Percentiles rank a stretch among this genome's conserved stretches.
Evolutionary conservation across 2,888 invertebrate genomes (phyloP).

Genomic region (Sminthurides aquaticus): DNA sequence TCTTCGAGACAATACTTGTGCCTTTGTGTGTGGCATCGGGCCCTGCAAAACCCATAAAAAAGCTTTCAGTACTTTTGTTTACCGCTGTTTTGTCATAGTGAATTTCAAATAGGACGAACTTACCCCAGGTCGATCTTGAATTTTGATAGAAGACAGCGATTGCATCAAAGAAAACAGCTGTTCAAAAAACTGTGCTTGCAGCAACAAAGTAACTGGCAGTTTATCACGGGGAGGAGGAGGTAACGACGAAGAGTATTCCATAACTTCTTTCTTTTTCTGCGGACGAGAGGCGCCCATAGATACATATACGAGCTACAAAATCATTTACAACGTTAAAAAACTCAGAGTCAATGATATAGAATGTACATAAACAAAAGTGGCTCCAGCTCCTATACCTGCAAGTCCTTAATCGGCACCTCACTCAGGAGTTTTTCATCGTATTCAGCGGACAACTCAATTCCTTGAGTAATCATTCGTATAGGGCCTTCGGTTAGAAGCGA

Average conservation of each 20-base stretch:
- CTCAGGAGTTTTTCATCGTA: conserved; percentile 83
- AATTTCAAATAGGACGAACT: conserved; percentile 43
- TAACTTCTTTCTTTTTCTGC: conserved; percentile 57
- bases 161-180: conserved; percentile 85
- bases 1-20: conserved; percentile 77
- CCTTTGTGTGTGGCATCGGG: conserved; percentile 71
- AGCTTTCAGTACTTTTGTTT: no score
- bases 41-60: conserved; percentile 51
- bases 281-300: conserved; percentile 70
- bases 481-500: conserved; percentile 69
- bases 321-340: no score
- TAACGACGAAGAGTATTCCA: conserved; percentile 76
- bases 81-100: no score
- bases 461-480: conserved; percentile 78
- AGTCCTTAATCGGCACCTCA: conserved; percentile 90
- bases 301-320: conserved; percentile 70
- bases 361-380: no score
- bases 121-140: conserved; percentile 63
- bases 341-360: not conserved
- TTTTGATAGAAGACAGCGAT: conserved; percentile 77
- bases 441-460: conserved; percentile 85
- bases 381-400: no score
- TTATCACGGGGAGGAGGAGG: conserved; percentile 79
- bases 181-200: conserved; percentile 81
- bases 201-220: conserved; percentile 72